Base-by-base conservation (phyloP, 2,797 vertebrate genomes). In the Xenopus petersii region DNA sequence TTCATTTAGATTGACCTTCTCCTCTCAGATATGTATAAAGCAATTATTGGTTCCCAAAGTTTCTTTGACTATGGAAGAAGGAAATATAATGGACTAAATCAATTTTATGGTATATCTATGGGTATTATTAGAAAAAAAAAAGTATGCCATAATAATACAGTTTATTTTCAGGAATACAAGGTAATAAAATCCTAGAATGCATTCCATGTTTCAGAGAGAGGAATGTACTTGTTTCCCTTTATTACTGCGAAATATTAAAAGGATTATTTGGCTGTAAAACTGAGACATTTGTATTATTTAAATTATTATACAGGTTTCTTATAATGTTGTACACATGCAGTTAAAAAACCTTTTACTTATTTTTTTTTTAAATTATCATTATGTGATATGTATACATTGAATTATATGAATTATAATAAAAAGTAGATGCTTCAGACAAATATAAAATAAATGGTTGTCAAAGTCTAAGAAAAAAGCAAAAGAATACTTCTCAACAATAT, bases 41-140 rank as follows among this genome's bases (percentile, higher is more conserved):
- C 83, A 89, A 87, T 91, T 91, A 91, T 81, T 89, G 83, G 83
- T 83, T 75, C 85, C 81, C 86, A 84, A 85, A 79, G 77, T 89
- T 86, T 88, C 86, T 8, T 60, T 42, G 49, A 67, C 33, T 83
- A 83, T 84, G 87, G 86, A 84, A 79, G 84, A 81, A 84, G 84
- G 79, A 86, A 91, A 89, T 89, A 84, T 87, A 89, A 87, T 73
- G 77, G 75, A 70, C 16, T 84, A 79, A 80, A 79, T 82, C 84
- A 83, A 86, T 84, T 74, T 73, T 67, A 65, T 73, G 71, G 69
- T 63, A 73, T 42, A 12, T n/a, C 16, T 30, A 12, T 5, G 68
- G 48, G 56, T 33, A 36, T 11, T 56, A 77, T 62, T 68, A 59
- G 2, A 42, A 69, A 77, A 69, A 30, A 0, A 2, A 4, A 54